A percentile compares a stretch with the other conserved stretches of the same genome.
Conservation (phyloP, 2,113 vertebrate genomes). For the Sapajus apella region DNA sequence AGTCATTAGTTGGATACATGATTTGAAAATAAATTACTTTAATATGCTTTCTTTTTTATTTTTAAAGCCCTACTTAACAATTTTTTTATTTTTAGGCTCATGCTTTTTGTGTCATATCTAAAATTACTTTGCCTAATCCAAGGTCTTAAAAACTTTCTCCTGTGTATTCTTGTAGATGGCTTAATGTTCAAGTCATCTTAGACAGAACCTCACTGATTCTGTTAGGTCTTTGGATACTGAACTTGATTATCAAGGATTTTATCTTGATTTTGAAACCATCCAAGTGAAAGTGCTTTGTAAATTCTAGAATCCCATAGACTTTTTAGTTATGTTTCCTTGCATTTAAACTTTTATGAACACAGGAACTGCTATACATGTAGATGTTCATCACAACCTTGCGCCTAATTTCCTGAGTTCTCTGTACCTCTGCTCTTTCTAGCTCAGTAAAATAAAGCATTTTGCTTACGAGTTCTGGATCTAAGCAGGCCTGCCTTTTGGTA, state of each 20-base stretch:
- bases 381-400: not conserved
- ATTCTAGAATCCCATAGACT: not conserved
- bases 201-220: not conserved
- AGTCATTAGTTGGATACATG: not conserved
- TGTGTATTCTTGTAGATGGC: not conserved
- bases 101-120: not conserved
- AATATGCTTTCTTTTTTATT: not conserved
- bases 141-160: not conserved
- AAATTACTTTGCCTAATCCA: not conserved
- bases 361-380: not conserved
- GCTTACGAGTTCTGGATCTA: not conserved
- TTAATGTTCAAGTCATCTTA: not conserved
- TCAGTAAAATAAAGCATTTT: not conserved
- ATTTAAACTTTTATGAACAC: not conserved
- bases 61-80: not conserved
- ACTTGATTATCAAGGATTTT: not conserved
- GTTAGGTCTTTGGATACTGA: not conserved
- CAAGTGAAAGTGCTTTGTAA: not conserved
- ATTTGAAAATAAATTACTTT: not conserved
- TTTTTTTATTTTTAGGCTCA: not conserved
- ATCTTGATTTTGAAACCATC: not conserved
- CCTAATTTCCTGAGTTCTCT: not conserved
- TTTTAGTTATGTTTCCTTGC: not conserved
- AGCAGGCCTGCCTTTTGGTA: not conserved
- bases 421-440: not conserved